These are phyloP conservation scores for Gracilinanus agilis DNA, from an alignment of 2,113 vertebrate species.

Conservation along the genomic window DNA sequence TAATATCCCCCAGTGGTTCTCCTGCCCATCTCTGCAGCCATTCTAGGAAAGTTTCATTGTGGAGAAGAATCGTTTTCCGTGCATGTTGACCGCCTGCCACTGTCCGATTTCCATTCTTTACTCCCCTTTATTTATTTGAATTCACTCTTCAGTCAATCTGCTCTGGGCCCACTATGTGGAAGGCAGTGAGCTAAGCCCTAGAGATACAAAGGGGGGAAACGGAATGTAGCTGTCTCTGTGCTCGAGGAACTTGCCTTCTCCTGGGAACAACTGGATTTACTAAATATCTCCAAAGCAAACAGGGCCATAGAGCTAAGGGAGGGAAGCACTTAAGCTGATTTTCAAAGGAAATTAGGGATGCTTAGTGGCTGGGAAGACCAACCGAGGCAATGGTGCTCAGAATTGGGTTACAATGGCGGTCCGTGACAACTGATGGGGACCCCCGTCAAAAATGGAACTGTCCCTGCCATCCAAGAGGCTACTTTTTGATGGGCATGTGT, in stretches of 20 bases:
- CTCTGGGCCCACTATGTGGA: not conserved
- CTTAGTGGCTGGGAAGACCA: no score
- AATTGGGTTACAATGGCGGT: not conserved
- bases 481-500: not conserved
- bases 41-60: not conserved
- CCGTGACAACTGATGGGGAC: not conserved
- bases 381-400: not conserved
- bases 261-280: not conserved
- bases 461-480: not conserved
- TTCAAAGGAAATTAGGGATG: not conserved
- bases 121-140: slow-evolving; percentile 5
- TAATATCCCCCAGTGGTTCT: not conserved
- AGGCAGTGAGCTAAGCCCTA: not conserved
- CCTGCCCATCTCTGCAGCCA: not conserved
- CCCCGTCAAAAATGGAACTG: no score
- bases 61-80: not conserved
- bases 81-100: not conserved
- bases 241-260: not conserved
- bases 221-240: not conserved
- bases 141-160: not conserved
- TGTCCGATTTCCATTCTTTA: not conserved
- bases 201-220: not conserved
- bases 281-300: not conserved
- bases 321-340: not conserved
- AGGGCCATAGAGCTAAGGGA: not conserved